Conservation (phyloP, 2,113 vertebrate species). For the Polyodon spathula region DNA sequence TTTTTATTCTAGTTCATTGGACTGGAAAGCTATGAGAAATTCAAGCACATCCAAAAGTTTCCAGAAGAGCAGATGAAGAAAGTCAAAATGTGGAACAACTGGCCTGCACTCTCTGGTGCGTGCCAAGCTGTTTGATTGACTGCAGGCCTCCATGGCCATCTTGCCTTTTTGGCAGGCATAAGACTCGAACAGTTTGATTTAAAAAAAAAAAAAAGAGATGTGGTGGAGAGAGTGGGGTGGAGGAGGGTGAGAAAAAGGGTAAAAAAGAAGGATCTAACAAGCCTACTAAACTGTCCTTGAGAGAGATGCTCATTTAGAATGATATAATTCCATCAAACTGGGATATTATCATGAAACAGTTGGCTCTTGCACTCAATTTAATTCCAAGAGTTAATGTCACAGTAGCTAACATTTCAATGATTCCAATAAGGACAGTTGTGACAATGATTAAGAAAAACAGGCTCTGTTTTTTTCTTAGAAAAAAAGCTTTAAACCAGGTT, state of each 20-base stretch:
- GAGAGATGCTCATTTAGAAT: constrained; percentile 5
- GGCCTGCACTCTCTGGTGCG: constrained; percentile 48
- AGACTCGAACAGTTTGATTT: constrained; percentile 51
- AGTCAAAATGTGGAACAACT: constrained; percentile 54
- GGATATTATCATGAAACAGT: background rate
- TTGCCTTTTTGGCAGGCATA: constrained; percentile 66
- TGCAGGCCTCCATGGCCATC: constrained; percentile 61
- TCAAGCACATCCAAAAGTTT: constrained; percentile 41
- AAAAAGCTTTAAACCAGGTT: background rate
- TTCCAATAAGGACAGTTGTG: too few species aligned
- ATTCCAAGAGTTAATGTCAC: too few species aligned
- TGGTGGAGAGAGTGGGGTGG: constrained; percentile 23
- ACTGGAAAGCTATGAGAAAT: constrained; percentile 32
- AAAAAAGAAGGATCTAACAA: constrained; percentile 6
- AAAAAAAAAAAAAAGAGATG: constrained; percentile 29
- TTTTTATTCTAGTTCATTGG: constrained; percentile 22
- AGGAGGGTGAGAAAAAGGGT: constrained; percentile 14
- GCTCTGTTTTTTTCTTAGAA: background rate
- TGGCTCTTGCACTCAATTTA: too few species aligned
- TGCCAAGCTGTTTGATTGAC: constrained; percentile 69
- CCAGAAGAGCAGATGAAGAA: constrained; percentile 62
- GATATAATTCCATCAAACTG: background rate
- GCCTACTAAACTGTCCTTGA: constrained; percentile 10
- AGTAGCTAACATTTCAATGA: too few species aligned
- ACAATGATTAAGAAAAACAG: too few species aligned